Evolutionary conservation across 1,140 invertebrate genomes (phyloP).

Genomic region (Megalopta genalis): DNA sequence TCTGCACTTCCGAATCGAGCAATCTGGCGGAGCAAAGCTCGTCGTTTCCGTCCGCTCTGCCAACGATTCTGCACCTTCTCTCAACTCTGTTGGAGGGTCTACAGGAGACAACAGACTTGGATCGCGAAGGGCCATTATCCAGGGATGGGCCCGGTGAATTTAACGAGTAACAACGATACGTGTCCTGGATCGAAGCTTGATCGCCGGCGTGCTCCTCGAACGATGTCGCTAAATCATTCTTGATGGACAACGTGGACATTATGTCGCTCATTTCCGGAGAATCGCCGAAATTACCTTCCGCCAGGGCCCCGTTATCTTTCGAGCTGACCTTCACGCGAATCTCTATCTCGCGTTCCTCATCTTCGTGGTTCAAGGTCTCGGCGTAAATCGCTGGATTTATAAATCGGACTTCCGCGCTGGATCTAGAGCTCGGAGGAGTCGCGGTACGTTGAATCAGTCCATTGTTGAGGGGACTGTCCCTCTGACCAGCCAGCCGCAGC

Average conservation of each 20-base stretch:
- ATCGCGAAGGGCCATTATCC: slow-evolving; percentile 11
- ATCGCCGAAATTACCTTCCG: slow-evolving; percentile 5
- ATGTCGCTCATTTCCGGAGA: slow-evolving; percentile 12
- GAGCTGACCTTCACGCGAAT: slow-evolving; percentile 16
- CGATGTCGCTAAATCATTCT: slow-evolving; percentile 16
- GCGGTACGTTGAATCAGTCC: neutral
- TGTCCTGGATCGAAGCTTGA: slow-evolving; percentile 31
- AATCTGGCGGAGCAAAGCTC: neutral
- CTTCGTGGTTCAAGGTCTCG: slow-evolving; percentile 42
- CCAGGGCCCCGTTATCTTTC: neutral
- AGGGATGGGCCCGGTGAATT: slow-evolving; percentile 20
- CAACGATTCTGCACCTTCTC: slow-evolving; percentile 53
- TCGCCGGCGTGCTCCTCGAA: slow-evolving; percentile 16
- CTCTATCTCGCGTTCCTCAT: neutral
- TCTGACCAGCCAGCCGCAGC: neutral
- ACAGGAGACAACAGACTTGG: slow-evolving; percentile 28
- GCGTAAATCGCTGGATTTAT: slow-evolving; percentile 67
- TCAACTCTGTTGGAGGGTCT: slow-evolving; percentile 24
- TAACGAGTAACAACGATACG: slow-evolving; percentile 60
- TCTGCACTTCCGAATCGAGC: slow-evolving; percentile 18
- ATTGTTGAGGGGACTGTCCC: neutral
- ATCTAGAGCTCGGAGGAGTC: slow-evolving; percentile 36
- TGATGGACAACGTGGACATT: slow-evolving; percentile 21
- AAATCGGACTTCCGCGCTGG: slow-evolving; percentile 54
- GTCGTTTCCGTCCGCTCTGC: neutral